phyloP scores from a whole-genome alignment of 2,888 invertebrate species.

The Congeria kusceri region DNA sequence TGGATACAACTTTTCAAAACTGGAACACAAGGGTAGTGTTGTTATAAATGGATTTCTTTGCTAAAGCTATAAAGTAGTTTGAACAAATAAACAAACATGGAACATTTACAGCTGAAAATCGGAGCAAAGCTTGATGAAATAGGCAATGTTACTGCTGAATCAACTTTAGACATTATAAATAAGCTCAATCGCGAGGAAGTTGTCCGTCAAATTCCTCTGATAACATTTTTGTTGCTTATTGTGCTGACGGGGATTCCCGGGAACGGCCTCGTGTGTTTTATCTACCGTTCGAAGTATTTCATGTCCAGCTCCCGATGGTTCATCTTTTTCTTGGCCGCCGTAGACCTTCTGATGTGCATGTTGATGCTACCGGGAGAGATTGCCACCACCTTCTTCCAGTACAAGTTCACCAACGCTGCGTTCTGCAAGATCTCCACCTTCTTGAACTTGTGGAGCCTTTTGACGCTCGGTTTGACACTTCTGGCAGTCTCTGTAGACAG shows the following conservation, averaged over 20 bases:
- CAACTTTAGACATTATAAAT: too few species aligned
- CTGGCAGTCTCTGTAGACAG: slow-evolving; percentile 69
- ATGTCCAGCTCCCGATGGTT: slow-evolving; percentile 67
- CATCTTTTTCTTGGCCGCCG: slow-evolving; percentile 62
- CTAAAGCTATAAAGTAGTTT: too few species aligned
- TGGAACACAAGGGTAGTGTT: too few species aligned
- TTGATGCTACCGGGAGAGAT: slow-evolving; percentile 63
- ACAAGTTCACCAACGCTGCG: slow-evolving; percentile 48
- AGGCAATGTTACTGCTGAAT: too few species aligned
- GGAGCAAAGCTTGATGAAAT: too few species aligned
- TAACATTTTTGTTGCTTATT: slow-evolving; percentile 53
- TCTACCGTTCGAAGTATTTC: slow-evolving; percentile 60
- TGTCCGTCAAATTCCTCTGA: slow-evolving; percentile 52
- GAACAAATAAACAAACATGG: too few species aligned
- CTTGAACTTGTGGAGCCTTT: slow-evolving; percentile 47
- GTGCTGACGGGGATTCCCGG: slow-evolving; percentile 62
- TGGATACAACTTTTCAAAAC: too few species aligned
- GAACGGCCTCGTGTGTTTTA: slow-evolving; percentile 65
- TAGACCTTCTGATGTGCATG: slow-evolving; percentile 65
- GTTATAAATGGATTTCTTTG: too few species aligned
- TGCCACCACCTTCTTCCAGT: slow-evolving; percentile 57
- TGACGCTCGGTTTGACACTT: slow-evolving; percentile 56
- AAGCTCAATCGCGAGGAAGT: slow-evolving; percentile 55
- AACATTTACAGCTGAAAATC: too few species aligned
- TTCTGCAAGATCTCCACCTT: slow-evolving; percentile 60